These are phyloP conservation scores for Pseudolaguvia tuberculata DNA, from an alignment of 2,113 vertebrate genomes.

Conservation along the genomic window DNA sequence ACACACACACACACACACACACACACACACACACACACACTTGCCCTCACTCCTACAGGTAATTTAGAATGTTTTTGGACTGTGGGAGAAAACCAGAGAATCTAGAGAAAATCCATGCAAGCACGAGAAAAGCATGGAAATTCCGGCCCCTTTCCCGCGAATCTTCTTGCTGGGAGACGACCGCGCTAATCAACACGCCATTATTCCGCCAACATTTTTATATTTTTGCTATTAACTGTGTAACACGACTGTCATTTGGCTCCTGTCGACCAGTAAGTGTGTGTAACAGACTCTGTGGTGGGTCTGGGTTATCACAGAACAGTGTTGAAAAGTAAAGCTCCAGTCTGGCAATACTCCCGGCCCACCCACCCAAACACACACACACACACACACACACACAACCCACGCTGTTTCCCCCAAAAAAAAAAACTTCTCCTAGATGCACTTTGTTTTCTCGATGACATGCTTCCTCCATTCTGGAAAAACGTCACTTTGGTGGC, in stretches of 20 bases:
- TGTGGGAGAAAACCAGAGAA: too few relatives aligned
- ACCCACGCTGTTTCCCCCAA: conserved; percentile 45
- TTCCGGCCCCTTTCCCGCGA: too few relatives aligned
- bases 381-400: conserved; percentile 49
- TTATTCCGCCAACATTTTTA: too few relatives aligned
- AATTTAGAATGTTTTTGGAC: too few relatives aligned
- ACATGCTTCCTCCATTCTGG: conserved; percentile 62
- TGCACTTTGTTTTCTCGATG: conserved; percentile 64
- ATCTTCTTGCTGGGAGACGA: too few relatives aligned
- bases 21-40: too few relatives aligned
- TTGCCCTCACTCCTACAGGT: too few relatives aligned
- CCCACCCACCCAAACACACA: conserved; percentile 18
- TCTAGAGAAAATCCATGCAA: too few relatives aligned
- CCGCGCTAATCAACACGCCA: too few relatives aligned
- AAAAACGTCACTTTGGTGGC: conserved; percentile 51
- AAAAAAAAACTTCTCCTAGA: conserved; percentile 69
- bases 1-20: too few relatives aligned
- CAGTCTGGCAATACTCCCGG: conserved; percentile 43
- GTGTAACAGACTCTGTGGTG: conserved; percentile 22
- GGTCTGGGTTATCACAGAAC: conserved; percentile 38
- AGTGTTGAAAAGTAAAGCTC: conserved; percentile 26
- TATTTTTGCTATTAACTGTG: too few relatives aligned
- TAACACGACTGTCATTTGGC: not conserved
- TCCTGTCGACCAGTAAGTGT: not conserved
- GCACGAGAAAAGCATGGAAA: too few relatives aligned